Conservation (phyloP, 2,888 invertebrate genomes). For the Drosophila atroscutellata region DNA sequence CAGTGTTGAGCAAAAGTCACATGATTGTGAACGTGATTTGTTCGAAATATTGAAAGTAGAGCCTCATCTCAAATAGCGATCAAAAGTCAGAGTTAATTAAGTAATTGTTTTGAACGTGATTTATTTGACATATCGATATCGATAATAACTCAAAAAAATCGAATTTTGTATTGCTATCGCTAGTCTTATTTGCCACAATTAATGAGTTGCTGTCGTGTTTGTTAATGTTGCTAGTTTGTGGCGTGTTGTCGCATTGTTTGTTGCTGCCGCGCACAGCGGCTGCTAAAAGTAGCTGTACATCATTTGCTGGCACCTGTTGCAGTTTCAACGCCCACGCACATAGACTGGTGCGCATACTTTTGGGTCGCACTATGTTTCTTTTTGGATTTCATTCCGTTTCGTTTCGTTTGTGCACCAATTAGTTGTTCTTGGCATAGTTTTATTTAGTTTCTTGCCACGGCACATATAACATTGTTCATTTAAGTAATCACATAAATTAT, state of each 20-base stretch:
- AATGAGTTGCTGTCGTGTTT: conserved; percentile 58
- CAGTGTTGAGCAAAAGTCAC: conserved; percentile 23
- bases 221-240: conserved; percentile 50
- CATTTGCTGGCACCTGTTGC: conserved; percentile 57
- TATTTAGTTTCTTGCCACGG: conserved; percentile 38
- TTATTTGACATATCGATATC: neutral
- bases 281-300: conserved; percentile 33
- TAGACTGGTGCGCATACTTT: conserved; percentile 26
- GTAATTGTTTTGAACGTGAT: neutral
- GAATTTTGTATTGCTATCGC: conserved; percentile 7
- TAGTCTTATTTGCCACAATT: conserved; percentile 50
- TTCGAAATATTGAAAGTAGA: neutral
- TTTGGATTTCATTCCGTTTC: conserved; percentile 21
- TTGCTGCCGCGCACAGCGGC: conserved; percentile 27
- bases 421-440: conserved; percentile 76
- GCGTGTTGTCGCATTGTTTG: conserved; percentile 41
- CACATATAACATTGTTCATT: conserved; percentile 64
- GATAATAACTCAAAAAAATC: neutral
- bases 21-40: neutral
- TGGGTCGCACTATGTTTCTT: conserved; percentile 22
- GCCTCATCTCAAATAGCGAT: neutral
- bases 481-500: conserved; percentile 77
- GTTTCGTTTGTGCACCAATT: conserved; percentile 59
- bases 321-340: conserved; percentile 25
- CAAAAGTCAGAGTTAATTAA: neutral